Evolutionary conservation across 64 coral and sea anemone species (phyloP), one percentile per base, ranked within the genome.

Genomic region (Hydrozoanthus tunicans): DNA sequence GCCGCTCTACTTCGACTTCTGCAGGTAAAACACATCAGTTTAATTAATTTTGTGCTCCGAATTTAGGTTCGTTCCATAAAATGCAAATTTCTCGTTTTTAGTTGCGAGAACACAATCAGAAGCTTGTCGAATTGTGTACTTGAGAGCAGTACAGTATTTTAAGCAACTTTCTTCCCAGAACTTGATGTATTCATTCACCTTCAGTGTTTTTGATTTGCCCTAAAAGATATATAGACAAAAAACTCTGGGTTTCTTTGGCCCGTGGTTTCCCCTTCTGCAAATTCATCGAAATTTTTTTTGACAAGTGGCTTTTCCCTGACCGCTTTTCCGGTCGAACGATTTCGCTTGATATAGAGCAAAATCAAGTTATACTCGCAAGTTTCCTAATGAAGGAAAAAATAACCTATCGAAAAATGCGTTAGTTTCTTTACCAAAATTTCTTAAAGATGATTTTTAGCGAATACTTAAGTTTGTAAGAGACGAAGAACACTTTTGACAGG

Each of bases 311-410:
- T 75, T 88, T 73, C 84, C 84, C 84, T 75, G 84, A 75, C 64
- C 6, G 23, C 68, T 51, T 73, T 88, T 88, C 84, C 84, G 84
- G 84, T 88, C 84, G 69, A 88, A 75, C 69, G 53, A 70, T 4
- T 51, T 68, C 51, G 12, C n/a, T 13, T 11, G 12, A 59, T 1
- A 8, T 51, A 12, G 11, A 12, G 6, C 4, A 83, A 83, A 67
- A 7, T 2, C 61, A 20, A 56, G 55, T 12, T 5, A 88, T 58
- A 62, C 9, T 74, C 24, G 11, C 68, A 32, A 14, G 54, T 20
- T n/a, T 1, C 23, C 6, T 7, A 58, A 7, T 53, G 7, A 43
- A 53, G 10, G 15, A 64, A 75, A 59, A 43, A 72, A 27, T 70
- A 3, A 6, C 17, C 55, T 60, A 3, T 43, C 26, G 12, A 7